Evolutionary conservation across 2,797 vertebrate species (phyloP), one percentile per base, ranked within the genome.

Genomic region (Tamandua tetradactyla): DNA sequence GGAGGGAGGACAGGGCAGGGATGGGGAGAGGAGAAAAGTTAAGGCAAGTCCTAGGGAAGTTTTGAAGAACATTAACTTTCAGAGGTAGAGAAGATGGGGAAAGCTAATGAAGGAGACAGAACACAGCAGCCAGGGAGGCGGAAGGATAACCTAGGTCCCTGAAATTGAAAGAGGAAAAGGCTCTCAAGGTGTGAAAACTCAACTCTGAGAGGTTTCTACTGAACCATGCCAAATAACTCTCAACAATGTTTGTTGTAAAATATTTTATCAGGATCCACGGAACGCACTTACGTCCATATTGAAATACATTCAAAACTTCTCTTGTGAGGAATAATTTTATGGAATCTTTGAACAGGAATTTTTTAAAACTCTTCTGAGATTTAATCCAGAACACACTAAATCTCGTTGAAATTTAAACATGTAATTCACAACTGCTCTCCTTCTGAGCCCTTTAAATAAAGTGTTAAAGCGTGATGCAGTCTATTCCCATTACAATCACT

Each of bases 381-480:
- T 18, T 42, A 80, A 40, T 23, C 25, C 78, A 27, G 1, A 25
- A 30, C 23, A 42, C 25, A 18, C 17, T 40, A 27, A 40, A 52
- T 5, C 32, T 27, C 55, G 9, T 11, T 7, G 11, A 55, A 44
- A 76, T 18, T 55, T 55, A 15, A 68, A 68, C 62, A 17, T 3
- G 10, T 5, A 30, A 42, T 47, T 42, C 15, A 40, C 27, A 7
- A 10, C 4, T 22, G 22, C n/a, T 35, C n/a, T 35, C 32, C 15
- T 17, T 52, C n/a, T 4, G 3, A 25, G 35, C 8, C 27, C 4
- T 23, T 1, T 7, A 6, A 9, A 23, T 13, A 44, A 74, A 44
- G 0, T 3, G 0, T 35, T 23, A 18, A 25, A 47, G 25, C 30
- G 27, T 9, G 6, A 37, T 2, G 37, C 8, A 22, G 42, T 3